Evolutionary conservation across 2,797 vertebrate genomes (phyloP).

Genomic region (Sylvia borin): DNA sequence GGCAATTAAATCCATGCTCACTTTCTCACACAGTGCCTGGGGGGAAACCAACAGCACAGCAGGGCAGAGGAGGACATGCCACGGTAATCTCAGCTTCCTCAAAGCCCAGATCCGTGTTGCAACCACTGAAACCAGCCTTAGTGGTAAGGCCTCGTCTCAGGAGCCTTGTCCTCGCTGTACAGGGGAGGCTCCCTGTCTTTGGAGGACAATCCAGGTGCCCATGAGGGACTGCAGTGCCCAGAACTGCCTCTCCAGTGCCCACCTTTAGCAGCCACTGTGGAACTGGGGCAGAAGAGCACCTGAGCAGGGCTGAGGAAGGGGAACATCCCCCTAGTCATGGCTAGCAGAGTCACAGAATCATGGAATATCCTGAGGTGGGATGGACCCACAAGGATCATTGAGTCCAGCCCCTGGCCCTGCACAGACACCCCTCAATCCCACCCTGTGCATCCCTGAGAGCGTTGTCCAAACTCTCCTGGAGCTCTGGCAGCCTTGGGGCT

Average conservation of each 20-base stretch:
- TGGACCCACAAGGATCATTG: accelerated
- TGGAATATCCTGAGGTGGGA: accelerated
- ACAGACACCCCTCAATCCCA: neutral
- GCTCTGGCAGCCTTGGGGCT: neutral
- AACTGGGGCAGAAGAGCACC: neutral
- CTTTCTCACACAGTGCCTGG: constrained; percentile 35
- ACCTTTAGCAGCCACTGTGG: neutral
- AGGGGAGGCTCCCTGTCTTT: accelerated
- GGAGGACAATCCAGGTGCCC: neutral
- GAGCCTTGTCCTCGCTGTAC: neutral
- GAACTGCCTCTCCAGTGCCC: accelerated
- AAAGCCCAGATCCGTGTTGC: neutral
- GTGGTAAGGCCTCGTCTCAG: neutral
- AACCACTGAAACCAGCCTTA: neutral
- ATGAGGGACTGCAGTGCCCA: accelerated
- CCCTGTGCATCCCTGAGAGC: neutral
- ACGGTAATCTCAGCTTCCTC: neutral
- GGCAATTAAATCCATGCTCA: constrained; percentile 36
- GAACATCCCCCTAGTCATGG: accelerated
- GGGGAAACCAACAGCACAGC: neutral
- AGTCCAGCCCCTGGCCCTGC: neutral
- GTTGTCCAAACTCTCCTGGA: accelerated
- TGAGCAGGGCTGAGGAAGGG: neutral
- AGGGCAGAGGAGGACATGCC: constrained; percentile 45
- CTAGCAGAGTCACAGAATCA: neutral